Conservation (phyloP, 53 echinoderm and acorn worm genomes). For the Mesocentrotus franciscanus region DNA sequence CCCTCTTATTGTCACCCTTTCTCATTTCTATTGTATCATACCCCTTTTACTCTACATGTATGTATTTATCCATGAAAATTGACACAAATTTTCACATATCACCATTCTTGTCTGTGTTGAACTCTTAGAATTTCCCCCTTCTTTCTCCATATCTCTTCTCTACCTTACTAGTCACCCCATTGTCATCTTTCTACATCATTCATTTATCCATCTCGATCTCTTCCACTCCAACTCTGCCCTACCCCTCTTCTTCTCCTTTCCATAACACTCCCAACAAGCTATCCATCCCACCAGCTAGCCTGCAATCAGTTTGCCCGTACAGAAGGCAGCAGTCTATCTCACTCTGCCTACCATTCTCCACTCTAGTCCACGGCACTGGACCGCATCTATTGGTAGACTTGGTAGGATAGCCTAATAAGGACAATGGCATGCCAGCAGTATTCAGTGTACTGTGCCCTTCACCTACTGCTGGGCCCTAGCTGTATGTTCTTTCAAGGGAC, state of each 20-base stretch:
- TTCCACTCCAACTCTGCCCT: background rate
- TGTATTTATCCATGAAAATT: too few relatives aligned
- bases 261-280: background rate
- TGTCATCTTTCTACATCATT: too few relatives aligned
- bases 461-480: background rate
- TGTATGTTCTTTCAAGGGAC: background rate
- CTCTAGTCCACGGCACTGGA: constrained; percentile 22
- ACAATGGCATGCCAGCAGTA: constrained; percentile 57
- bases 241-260: background rate
- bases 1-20: background rate
- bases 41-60: too few relatives aligned
- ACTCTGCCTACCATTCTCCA: constrained; percentile 20
- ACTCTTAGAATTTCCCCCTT: too few relatives aligned
- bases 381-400: constrained; percentile 32
- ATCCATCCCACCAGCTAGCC: background rate
- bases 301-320: background rate
- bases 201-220: too few relatives aligned
- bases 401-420: constrained; percentile 57
- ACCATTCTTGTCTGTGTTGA: too few relatives aligned
- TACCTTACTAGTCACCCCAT: too few relatives aligned
- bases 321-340: background rate
- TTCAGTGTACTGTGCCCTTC: constrained; percentile 2
- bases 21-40: too few relatives aligned
- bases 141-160: too few relatives aligned
- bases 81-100: too few relatives aligned